Percentiles rank a stretch among this genome's conserved stretches.
Evolutionary conservation across 2,113 vertebrate species (phyloP).

Genomic region (Progne subis): DNA sequence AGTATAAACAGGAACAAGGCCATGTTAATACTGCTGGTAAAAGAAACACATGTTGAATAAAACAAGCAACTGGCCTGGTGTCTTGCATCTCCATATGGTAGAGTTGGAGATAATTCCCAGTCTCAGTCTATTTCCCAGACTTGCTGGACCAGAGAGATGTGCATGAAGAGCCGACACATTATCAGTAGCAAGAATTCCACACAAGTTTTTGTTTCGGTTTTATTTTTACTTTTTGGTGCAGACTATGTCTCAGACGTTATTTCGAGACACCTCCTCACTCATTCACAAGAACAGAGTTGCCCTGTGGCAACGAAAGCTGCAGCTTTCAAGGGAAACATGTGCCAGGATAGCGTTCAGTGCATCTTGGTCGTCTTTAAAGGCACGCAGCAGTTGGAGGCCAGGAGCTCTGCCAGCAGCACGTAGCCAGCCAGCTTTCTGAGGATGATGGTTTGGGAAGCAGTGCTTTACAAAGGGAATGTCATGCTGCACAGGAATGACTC

Average conservation of each 20-base stretch:
- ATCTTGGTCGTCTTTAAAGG: background rate
- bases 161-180: background rate
- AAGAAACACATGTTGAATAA: conserved; percentile 26
- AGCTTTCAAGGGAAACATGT: background rate
- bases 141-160: background rate
- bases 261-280: background rate
- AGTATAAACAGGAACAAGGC: conserved; percentile 54
- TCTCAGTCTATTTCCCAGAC: background rate
- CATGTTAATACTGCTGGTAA: background rate
- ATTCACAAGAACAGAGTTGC: background rate
- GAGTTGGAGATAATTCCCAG: background rate
- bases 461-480: background rate
- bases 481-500: background rate
- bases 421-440: conserved; percentile 3
- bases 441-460: conserved; percentile 6
- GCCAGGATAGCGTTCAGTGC: background rate
- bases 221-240: background rate
- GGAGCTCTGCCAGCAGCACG: background rate
- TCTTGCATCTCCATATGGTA: background rate
- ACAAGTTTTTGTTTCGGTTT: background rate
- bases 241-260: background rate
- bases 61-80: background rate
- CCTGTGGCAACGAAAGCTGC: background rate
- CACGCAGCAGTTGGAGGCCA: background rate
- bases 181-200: background rate